These are phyloP conservation scores for Penaeus chinensis DNA, from an alignment of 1,140 invertebrate genomes.

Conservation along the genomic window DNA sequence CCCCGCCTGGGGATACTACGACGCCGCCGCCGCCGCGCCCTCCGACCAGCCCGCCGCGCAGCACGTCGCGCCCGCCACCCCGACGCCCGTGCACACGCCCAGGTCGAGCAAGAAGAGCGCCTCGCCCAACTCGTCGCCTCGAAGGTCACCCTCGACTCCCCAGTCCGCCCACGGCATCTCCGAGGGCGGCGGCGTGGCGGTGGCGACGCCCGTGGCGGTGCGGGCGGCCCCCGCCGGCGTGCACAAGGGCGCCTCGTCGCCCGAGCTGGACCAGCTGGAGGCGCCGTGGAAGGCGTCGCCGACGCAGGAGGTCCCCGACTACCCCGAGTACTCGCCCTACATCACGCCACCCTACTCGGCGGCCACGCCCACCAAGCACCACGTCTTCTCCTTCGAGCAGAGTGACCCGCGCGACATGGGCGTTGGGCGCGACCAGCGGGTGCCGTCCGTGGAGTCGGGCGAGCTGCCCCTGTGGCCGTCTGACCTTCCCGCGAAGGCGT, in stretches of 20 bases:
- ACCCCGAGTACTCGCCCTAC: constrained; percentile 54
- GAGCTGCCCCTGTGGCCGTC: constrained; percentile 52
- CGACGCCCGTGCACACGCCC: constrained; percentile 27
- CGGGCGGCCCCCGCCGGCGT: constrained; percentile 22
- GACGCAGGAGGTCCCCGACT: constrained; percentile 62
- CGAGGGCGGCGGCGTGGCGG: constrained; percentile 50
- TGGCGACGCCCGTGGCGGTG: constrained; percentile 56
- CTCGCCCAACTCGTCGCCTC: constrained; percentile 46
- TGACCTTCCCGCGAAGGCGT: constrained; percentile 12
- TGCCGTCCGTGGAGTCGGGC: constrained; percentile 47
- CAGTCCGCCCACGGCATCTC: constrained; percentile 12
- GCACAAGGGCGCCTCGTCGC: constrained; percentile 57
- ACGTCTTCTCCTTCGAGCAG: constrained; percentile 61
- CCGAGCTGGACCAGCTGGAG: constrained; percentile 50
- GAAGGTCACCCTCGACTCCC: constrained; percentile 49
- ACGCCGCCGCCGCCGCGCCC: constrained; percentile 27
- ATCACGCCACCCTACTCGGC: constrained; percentile 56
- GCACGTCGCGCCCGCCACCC: constrained; percentile 29
- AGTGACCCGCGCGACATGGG: constrained; percentile 30
- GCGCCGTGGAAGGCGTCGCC: constrained; percentile 62
- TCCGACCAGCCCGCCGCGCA: constrained; percentile 8
- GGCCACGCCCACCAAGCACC: constrained; percentile 58
- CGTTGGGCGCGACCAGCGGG: constrained; percentile 50
- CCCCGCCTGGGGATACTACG: constrained; percentile 51
- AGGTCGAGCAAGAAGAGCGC: constrained; percentile 29